These are phyloP conservation scores for Lagodon rhomboides DNA, from an alignment of 2,797 vertebrate species.

Conservation along the genomic window DNA sequence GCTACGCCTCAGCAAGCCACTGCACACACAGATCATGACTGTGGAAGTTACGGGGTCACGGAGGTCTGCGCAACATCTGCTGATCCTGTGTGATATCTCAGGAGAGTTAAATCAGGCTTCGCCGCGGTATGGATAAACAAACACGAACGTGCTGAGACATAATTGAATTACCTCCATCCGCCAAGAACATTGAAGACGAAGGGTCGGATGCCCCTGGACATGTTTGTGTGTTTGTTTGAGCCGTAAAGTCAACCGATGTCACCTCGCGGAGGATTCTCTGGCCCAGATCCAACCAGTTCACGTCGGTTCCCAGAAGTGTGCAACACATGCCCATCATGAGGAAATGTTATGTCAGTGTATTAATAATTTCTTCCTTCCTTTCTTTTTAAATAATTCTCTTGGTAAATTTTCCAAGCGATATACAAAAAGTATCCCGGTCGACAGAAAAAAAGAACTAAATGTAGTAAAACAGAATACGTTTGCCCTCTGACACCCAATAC, in stretches of 20 bases:
- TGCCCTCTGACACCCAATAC: neutral
- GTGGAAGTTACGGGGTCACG: conserved; percentile 67
- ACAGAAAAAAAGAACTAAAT: neutral
- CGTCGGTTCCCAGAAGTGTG: conserved; percentile 13
- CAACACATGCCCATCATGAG: conserved; percentile 4
- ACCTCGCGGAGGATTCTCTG: conserved; percentile 37
- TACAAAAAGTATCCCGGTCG: neutral
- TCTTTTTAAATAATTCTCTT: neutral
- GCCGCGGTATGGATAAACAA: conserved; percentile 76
- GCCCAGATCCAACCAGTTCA: conserved; percentile 34
- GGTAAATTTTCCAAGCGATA: neutral
- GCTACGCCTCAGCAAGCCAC: conserved; percentile 65
- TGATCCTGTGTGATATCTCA: conserved; percentile 70
- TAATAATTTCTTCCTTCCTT: neutral
- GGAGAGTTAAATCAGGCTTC: conserved; percentile 69
- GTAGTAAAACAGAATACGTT: neutral
- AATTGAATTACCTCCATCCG: conserved; percentile 77
- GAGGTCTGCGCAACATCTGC: conserved; percentile 77
- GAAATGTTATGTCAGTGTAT: neutral
- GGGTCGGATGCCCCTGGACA: conserved; percentile 57
- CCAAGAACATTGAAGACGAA: conserved; percentile 55
- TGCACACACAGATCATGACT: conserved; percentile 65
- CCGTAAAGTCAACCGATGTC: conserved; percentile 59
- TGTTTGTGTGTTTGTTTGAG: conserved; percentile 62
- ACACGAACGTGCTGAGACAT: conserved; percentile 71